These are phyloP conservation scores for Phainopepla nitens DNA, from an alignment of 2,113 vertebrate species.

Conservation along the genomic window DNA sequence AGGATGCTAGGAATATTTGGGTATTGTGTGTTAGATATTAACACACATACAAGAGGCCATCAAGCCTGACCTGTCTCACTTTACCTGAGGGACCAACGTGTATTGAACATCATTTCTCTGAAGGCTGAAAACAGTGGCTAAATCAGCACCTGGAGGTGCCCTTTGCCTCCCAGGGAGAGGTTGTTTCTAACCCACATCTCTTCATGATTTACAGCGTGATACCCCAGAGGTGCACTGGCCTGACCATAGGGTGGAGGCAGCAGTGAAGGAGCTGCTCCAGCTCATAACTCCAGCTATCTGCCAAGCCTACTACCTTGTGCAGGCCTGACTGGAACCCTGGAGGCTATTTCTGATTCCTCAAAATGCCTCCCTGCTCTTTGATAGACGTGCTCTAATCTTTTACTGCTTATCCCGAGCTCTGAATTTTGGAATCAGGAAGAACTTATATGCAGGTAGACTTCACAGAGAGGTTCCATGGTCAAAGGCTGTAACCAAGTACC, in stretches of 20 bases:
- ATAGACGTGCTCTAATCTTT: neutral
- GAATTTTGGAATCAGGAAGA: neutral
- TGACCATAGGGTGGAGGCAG: neutral
- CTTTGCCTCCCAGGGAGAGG: neutral
- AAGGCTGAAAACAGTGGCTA: neutral
- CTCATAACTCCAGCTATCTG: neutral
- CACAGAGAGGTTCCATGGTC: neutral
- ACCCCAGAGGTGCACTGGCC: neutral
- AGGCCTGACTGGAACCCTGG: neutral
- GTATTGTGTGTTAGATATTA: neutral
- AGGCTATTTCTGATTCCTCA: neutral
- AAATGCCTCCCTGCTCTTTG: neutral
- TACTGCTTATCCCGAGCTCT: neutral
- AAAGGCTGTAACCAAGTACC: neutral
- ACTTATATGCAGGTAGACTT: fast-evolving
- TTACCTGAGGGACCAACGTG: neutral
- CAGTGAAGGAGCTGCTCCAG: neutral
- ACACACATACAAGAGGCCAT: neutral
- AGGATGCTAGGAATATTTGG: neutral
- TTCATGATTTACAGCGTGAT: neutral
- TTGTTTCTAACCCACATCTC: neutral
- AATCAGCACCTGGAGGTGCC: neutral
- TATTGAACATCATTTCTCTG: neutral
- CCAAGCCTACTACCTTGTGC: neutral
- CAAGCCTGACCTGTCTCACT: neutral